Evolutionary conservation across 2,888 invertebrate species (phyloP), one percentile per base, ranked within the genome.

Genomic region (Carcina quercana): DNA sequence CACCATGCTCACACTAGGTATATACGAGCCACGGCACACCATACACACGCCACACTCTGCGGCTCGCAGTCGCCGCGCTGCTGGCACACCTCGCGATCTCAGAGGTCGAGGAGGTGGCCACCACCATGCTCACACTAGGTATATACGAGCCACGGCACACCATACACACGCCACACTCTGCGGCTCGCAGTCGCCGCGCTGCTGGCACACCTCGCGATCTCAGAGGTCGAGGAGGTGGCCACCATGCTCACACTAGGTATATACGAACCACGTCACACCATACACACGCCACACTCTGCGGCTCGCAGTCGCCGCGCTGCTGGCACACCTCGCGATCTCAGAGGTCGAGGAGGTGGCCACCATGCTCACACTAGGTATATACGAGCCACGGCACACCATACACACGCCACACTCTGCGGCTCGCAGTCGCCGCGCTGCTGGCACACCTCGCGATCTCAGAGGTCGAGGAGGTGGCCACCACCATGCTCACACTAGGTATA

Each of bases 21-120:
- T n/a, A n/a, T n/a, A n/a, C n/a, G n/a, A n/a, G n/a, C n/a, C n/a
- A n/a, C n/a, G n/a, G n/a, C n/a, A n/a, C n/a, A n/a, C n/a, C n/a
- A n/a, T n/a, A n/a, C n/a, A n/a, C n/a, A n/a, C n/a, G n/a, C n/a
- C n/a, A n/a, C n/a, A n/a, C n/a, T n/a, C n/a, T n/a, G 24, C 17
- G 28, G 37, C 37, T 25, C 28, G 37, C 12, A 25, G 89, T 94
- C 48, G 89, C 92, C 39, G 90, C 91, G 63, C 86, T 96, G 47
- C 86, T 96, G 59, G 89, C 92, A 45, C 89, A 91, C 35, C 85
- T 96, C 53, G 85, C 95, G 46, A 83, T 87, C 42, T 90, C 91
- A 31, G 91, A 92, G 61, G 90, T 91, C 63, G 78, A 86, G 47
- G 88, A 89, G 55, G 86, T 96, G 52, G 87, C 91, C 62, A 83